Conservation (phyloP, 2,113 vertebrate species). For the Equus quagga region DNA sequence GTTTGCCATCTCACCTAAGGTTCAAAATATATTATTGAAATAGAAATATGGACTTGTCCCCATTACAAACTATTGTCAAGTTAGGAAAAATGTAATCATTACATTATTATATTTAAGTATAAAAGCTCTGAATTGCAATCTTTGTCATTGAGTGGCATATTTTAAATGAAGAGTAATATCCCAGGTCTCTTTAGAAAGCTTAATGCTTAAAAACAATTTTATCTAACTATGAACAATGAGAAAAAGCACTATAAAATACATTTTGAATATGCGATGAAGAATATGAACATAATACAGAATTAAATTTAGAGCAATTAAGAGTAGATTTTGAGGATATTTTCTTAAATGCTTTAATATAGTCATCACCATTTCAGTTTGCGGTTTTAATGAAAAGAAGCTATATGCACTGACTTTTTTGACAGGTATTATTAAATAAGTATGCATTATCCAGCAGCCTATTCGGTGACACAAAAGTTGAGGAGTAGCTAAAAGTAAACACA, state of each 20-base stretch:
- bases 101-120: slow-evolving; percentile 80
- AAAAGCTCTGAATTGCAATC: slow-evolving; percentile 79
- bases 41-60: slow-evolving; percentile 62
- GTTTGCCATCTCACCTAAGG: slow-evolving; percentile 60
- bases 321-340: slow-evolving; percentile 76
- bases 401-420: slow-evolving; percentile 70
- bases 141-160: slow-evolving; percentile 75
- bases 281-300: slow-evolving; percentile 80
- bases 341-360: slow-evolving; percentile 68
- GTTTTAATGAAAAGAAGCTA: slow-evolving; percentile 77
- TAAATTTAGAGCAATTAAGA: slow-evolving; percentile 80
- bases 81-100: slow-evolving; percentile 75
- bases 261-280: slow-evolving; percentile 75
- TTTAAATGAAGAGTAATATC: slow-evolving; percentile 80
- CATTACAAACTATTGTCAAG: slow-evolving; percentile 69
- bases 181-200: slow-evolving; percentile 73
- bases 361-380: slow-evolving; percentile 70
- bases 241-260: slow-evolving; percentile 76
- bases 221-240: slow-evolving; percentile 71
- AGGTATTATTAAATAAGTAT: slow-evolving; percentile 76
- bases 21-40: slow-evolving; percentile 61
- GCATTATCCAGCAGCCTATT: slow-evolving; percentile 73
- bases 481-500: slow-evolving; percentile 82
- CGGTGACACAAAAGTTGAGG: slow-evolving; percentile 78
- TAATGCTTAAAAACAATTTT: slow-evolving; percentile 77